Evolutionary conservation across 1,140 invertebrate genomes (phyloP), one percentile per base, ranked within the genome.

Genomic region (Catajapyx aquilonaris): DNA sequence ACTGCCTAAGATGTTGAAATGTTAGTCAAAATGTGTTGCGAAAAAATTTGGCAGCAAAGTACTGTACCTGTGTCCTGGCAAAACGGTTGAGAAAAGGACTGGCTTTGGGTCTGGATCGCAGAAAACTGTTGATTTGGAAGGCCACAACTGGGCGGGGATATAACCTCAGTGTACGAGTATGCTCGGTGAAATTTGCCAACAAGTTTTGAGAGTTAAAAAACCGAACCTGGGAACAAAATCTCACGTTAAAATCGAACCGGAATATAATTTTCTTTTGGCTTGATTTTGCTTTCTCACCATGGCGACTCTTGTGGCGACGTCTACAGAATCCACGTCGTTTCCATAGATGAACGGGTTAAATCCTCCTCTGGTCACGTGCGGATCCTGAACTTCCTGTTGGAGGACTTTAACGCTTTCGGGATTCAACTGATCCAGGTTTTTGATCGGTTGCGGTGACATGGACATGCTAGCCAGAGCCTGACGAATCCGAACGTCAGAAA

Each of bases 191-290:
- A 51, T 99, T 97, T 0, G 87, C 90, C 43, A 99, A 58, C 1
- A 95, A 68, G 52, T 97, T 97, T 51, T 91, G 75, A 0, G 93
- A 95, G 52, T 97, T 96, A 66, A 97, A 97, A 53, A 98, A 99
- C 9, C 87, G 73, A 2, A 95, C 73, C 78, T 84, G 54, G 36
- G 59, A 52, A 40, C 16, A 42, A 20, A 10, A 30, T 33, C 40
- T 23, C 28, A 40, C 2, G 16, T 20, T 3, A 13, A 43, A n/a
- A n/a, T n/a, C n/a, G n/a, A n/a, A n/a, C n/a, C n/a, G n/a, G n/a
- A n/a, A n/a, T n/a, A n/a, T n/a, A n/a, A n/a, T n/a, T n/a, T n/a
- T n/a, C n/a, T n/a, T n/a, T n/a, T n/a, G n/a, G n/a, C n/a, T n/a
- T n/a, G n/a, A n/a, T n/a, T n/a, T n/a, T n/a, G n/a, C n/a, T n/a